Evolutionary conservation across 1,140 invertebrate species (phyloP).

Genomic region (Zaprionus camerounensis): DNA sequence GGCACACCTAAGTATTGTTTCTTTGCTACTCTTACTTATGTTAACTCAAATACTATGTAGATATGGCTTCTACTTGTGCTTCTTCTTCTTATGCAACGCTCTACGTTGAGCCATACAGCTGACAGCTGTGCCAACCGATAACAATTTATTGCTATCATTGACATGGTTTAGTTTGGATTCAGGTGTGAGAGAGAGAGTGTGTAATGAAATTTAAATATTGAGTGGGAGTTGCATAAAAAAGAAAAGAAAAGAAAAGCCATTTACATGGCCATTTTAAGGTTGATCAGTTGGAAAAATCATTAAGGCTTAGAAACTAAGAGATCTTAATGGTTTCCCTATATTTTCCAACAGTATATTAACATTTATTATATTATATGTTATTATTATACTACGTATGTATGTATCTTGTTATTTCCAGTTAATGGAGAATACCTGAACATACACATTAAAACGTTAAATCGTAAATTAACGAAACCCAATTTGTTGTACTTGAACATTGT

Average conservation of each 20-base stretch:
- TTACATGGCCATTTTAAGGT: background rate
- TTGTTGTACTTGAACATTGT: slow-evolving; percentile 38
- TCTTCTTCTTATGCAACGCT: background rate
- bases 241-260: background rate
- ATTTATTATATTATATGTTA: no score
- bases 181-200: background rate
- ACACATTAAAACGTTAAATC: slow-evolving; percentile 8
- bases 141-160: slow-evolving; percentile 14
- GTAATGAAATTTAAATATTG: background rate
- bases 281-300: background rate
- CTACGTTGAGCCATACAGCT: slow-evolving; percentile 20
- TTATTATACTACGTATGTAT: no score
- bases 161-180: slow-evolving; percentile 25
- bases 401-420: background rate
- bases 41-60: slow-evolving; percentile 4
- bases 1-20: background rate
- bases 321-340: background rate
- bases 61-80: slow-evolving; percentile 31
- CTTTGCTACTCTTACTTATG: background rate
- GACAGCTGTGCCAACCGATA: slow-evolving; percentile 54
- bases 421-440: background rate
- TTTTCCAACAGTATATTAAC: no score
- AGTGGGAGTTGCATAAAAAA: background rate
- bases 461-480: slow-evolving; percentile 15
- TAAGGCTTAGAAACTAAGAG: background rate